A percentile compares a stretch with the other conserved stretches of the same genome.
phyloP scores from a whole-genome alignment of 2,888 invertebrate species.

The Orthosia cruda region DNA sequence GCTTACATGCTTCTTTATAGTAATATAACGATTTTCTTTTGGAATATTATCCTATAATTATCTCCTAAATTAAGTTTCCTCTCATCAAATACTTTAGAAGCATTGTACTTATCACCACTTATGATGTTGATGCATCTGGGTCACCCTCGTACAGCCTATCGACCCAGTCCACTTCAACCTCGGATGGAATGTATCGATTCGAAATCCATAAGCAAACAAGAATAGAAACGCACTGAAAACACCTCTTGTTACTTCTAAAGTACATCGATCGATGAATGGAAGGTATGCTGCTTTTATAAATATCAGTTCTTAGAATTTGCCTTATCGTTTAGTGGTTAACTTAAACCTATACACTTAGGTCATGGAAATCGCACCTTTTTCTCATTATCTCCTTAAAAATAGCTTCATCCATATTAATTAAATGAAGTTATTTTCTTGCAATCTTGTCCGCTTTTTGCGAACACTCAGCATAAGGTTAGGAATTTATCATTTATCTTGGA shows the following conservation, averaged over 20 bases:
- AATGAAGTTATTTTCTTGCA: no score
- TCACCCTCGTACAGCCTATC: conserved; percentile 4
- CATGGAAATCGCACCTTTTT: no score
- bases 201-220: conserved; percentile 32
- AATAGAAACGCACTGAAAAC: conserved; percentile 29
- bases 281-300: neutral
- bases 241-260: neutral
- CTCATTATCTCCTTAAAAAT: no score
- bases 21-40: neutral
- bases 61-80: neutral
- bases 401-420: no score
- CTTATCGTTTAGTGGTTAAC: neutral
- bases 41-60: no score
- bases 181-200: conserved; percentile 22
- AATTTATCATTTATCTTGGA: no score
- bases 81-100: neutral
- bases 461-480: no score
- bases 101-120: neutral
- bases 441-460: no score
- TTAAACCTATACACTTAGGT: neutral
- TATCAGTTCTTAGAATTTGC: conserved; percentile 7
- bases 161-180: conserved; percentile 19
- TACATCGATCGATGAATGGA: conserved; percentile 1
- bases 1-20: no score
- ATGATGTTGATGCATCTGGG: conserved; percentile 18